These are phyloP conservation scores for Coelopa frigida DNA, from an alignment of 1,140 invertebrate species.

Conservation along the genomic window DNA sequence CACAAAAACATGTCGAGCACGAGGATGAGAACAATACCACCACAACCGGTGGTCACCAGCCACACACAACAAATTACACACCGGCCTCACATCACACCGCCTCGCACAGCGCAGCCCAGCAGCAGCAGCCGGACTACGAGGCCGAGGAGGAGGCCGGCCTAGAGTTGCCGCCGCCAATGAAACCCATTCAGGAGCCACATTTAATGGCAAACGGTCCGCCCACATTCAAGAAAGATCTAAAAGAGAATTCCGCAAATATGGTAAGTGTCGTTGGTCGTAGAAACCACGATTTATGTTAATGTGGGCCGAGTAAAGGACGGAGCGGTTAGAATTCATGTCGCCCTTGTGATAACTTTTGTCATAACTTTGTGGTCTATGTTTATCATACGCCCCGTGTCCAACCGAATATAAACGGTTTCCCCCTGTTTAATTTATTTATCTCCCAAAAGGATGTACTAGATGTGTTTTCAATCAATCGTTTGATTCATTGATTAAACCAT, in stretches of 20 bases:
- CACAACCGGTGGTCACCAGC: conserved; percentile 11
- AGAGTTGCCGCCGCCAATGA: conserved; percentile 91
- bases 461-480: no score
- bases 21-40: conserved; percentile 23
- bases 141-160: conserved; percentile 70
- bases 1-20: conserved; percentile 35
- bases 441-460: no score
- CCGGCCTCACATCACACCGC: conserved; percentile 9
- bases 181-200: conserved; percentile 72
- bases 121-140: conserved; percentile 46
- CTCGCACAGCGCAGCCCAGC: conserved; percentile 26
- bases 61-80: conserved; percentile 11
- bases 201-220: conserved; percentile 49
- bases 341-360: no score
- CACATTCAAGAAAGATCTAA: conserved; percentile 49
- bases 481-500: no score
- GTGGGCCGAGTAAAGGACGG: no score
- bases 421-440: no score
- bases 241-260: conserved; percentile 60
- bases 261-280: no score
- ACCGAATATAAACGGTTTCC: no score
- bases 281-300: no score
- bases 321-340: no score
- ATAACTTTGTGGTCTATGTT: no score
- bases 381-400: no score